These are phyloP conservation scores for Nemopilema nomurai DNA, from an alignment of 30 jellyfish, hydroid and myxozoan genomes.

Conservation along the genomic window DNA sequence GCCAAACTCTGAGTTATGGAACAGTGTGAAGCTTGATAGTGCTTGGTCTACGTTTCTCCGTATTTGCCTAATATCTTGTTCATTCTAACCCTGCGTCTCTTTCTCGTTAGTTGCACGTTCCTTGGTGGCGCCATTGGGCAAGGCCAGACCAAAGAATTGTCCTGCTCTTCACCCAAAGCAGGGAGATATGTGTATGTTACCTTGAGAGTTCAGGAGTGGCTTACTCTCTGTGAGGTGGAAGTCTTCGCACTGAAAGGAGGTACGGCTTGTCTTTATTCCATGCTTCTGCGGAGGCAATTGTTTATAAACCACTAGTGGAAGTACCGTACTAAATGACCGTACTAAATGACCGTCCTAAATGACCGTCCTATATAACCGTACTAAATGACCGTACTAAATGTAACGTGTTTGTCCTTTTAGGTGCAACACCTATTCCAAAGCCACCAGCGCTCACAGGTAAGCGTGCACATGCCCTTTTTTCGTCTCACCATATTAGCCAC, in stretches of 20 bases:
- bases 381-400: no score
- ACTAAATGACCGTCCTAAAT: neutral
- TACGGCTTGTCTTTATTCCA: neutral
- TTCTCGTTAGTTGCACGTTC: conserved; percentile 23
- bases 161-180: conserved; percentile 18
- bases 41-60: no score
- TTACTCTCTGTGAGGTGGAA: conserved; percentile 62
- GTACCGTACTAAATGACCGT: no score
- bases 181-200: conserved; percentile 49
- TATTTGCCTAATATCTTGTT: no score
- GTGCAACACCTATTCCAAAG: conserved; percentile 29
- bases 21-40: no score
- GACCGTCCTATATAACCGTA: no score
- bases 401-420: neutral
- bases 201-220: conserved; percentile 16
- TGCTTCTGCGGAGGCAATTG: neutral
- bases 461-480: neutral
- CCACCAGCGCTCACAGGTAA: conserved; percentile 24
- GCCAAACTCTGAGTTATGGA: no score
- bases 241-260: conserved; percentile 47
- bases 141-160: conserved; percentile 21
- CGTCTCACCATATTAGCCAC: neutral
- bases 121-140: conserved; percentile 22
- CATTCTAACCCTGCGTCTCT: no score
- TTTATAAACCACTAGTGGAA: neutral